Base-by-base conservation (phyloP, 2,113 vertebrate species). In the Sorex araneus region DNA sequence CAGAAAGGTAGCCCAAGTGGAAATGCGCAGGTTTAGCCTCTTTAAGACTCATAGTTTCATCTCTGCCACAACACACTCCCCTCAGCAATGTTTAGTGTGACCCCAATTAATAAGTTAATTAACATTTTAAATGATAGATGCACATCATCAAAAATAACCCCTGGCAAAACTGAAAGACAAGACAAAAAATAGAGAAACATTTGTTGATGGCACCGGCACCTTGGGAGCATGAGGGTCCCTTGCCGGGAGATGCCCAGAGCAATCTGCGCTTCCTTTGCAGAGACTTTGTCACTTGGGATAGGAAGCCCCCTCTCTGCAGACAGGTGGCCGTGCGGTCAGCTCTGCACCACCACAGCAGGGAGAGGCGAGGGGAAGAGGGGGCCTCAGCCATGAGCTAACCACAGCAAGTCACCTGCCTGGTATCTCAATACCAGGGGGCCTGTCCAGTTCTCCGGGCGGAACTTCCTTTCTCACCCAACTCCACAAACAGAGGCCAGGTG, bases 61-160 rank as follows among this genome's bases (percentile, higher is more conserved):
- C 54, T 57, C 54, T 18, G 16, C 10, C 12, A 15, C 54, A 16
- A 54, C 50, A 15, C 2, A 15, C 4, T 47, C 16, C 15, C 54
- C 54, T 16, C 54, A 18, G 19, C 54, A 57, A 12, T 57, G 54
- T 16, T 57, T 57, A 5, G 54, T 57, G 54, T 57, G 16, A 57
- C 19, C 54, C 10, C 54, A 19, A 57, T 57, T 18, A 15, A 57
- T 18, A 57, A 57, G 45, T 57, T 57, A 57, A 57, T 18, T 57
- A 19, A 54, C 16, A 18, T 57, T 57, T 57, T 18, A 57, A 57
- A 57, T 19, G 54, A 11, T 30, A 25, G 83, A 91, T 4, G 0
- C 21, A 43, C 66, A 91, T 85, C 64, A 84, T 86, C 47, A 71
- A 50, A 87, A 87, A 12, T n/a, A 84, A 73, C 32, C 0, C 76